Base-by-base conservation (phyloP, 1,140 invertebrate genomes). In the Zaprionus vittiger region DNA sequence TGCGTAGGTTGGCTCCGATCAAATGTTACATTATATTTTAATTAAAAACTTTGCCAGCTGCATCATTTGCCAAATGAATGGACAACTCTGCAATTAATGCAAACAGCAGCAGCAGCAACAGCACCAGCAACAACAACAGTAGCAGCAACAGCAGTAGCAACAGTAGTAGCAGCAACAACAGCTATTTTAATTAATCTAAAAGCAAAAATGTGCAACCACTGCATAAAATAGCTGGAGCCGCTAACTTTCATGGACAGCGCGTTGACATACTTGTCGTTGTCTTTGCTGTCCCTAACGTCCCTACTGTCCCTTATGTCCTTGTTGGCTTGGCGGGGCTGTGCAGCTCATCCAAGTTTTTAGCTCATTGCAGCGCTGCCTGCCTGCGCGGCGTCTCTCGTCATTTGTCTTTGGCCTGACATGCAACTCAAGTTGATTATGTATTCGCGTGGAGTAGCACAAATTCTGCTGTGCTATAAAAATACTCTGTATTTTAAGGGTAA, bases 11-110 rank as follows among this genome's bases (percentile, higher is more conserved):
- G 20, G 54, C 20, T 57, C 71, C 84, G 87, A 87, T 87, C 84
- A 84, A 89, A 87, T 71, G 84, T 71, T 67, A 76, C 75, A 87
- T 84, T 87, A 89, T 87, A 84, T 89, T 89, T 89, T 87, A 87
- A 87, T 87, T 87, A 87, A 89, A 87, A 87, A 87, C 84, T 84
- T 73, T 78, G 74, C 84, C 85, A 89, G 83, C 78, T 89, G 85
- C 81, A 89, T 81, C 82, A 87, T 87, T 89, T 83, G 81, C 84
- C 78, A 87, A 89, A 89, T 89, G 81, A 77, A 89, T 84, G 81
- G 84, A 84, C 84, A 87, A 89, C 80, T 65, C 52, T 75, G 71
- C 83, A 87, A 89, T 89, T 87, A 87, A 87, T 87, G 79, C 78
- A 79, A 89, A 87, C 85, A 83, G 73, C 69, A 56, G 37, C 20